Conservation (phyloP, 2,113 vertebrate species). For the Nothocercus julius region DNA sequence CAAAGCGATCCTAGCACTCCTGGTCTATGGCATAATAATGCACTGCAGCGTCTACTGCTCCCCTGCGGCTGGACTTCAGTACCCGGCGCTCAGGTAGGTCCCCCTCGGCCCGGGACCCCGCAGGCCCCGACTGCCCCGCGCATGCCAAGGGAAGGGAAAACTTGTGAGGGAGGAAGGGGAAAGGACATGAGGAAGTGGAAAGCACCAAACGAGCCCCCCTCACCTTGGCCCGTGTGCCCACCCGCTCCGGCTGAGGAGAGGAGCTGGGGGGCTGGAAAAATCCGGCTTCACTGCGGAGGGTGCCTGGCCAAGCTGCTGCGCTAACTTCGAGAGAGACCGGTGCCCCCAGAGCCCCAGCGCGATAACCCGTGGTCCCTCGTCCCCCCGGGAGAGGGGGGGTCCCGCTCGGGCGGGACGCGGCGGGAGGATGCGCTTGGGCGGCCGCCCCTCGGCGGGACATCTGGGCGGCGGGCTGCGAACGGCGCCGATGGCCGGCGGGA, state of each 20-base stretch:
- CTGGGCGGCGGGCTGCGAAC: background rate
- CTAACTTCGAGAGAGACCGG: background rate
- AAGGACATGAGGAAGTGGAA: background rate
- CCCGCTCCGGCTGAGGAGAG: background rate
- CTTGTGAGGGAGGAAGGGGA: background rate
- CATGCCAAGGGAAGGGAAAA: background rate
- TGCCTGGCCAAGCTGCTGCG: background rate
- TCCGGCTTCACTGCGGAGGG: background rate
- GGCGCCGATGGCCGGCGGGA: background rate
- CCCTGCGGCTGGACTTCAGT: conserved; percentile 88
- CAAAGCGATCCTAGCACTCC: conserved; percentile 88
- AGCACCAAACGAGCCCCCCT: background rate
- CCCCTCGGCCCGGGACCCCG: background rate
- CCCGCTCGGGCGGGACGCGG: background rate
- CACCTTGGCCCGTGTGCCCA: background rate
- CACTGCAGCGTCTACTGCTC: conserved; percentile 91
- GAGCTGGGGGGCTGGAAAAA: background rate
- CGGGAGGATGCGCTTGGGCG: background rate
- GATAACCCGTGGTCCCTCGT: background rate
- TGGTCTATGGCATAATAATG: conserved; percentile 95
- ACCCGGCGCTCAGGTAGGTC: conserved; percentile 90
- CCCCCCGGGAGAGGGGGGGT: background rate
- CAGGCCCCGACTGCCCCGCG: background rate
- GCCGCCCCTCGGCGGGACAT: background rate
- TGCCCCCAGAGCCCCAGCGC: background rate